Conservation (phyloP, 2,888 invertebrate species). For the Drosophila niveifrons region DNA sequence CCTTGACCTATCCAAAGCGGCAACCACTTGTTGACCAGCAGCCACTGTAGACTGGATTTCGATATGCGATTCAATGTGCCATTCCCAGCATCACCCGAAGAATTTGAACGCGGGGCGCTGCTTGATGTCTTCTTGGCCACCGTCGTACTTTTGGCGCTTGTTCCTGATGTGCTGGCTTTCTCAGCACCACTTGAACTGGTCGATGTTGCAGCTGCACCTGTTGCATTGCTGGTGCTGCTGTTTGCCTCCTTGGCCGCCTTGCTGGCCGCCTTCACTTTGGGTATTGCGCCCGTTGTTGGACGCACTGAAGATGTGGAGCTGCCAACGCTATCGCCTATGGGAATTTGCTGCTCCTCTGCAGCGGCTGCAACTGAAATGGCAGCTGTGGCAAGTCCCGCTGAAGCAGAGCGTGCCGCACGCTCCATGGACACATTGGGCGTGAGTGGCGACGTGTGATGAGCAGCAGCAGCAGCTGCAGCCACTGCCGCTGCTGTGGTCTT, state of each 20-base stretch:
- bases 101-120: conserved; percentile 58
- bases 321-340: conserved; percentile 24
- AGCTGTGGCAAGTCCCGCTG: conserved; percentile 73
- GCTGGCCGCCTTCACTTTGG: conserved; percentile 77
- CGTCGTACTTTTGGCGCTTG: conserved; percentile 59
- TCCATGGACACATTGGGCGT: conserved; percentile 77
- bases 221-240: conserved; percentile 11
- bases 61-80: conserved; percentile 86
- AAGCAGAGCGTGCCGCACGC: conserved; percentile 78
- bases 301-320: conserved; percentile 44
- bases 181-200: conserved; percentile 35
- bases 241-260: conserved; percentile 62
- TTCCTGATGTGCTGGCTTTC: conserved; percentile 14
- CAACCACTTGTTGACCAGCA: conserved; percentile 89
- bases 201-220: conserved; percentile 12
- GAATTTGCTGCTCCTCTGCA: conserved; percentile 36
- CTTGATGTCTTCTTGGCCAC: conserved; percentile 68
- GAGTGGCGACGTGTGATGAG: conserved; percentile 58
- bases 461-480: conserved; percentile 38
- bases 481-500: conserved; percentile 72
- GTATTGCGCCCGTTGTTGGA: conserved; percentile 82
- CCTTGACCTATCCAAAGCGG: conserved; percentile 88
- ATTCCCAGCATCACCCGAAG: conserved; percentile 73
- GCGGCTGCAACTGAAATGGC: conserved; percentile 29
- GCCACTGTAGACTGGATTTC: conserved; percentile 88